A percentile compares a stretch with the other conserved stretches of the same genome.
Evolutionary conservation across 2,797 vertebrate species (phyloP).

Genomic region (Bradypodion ventrale): DNA sequence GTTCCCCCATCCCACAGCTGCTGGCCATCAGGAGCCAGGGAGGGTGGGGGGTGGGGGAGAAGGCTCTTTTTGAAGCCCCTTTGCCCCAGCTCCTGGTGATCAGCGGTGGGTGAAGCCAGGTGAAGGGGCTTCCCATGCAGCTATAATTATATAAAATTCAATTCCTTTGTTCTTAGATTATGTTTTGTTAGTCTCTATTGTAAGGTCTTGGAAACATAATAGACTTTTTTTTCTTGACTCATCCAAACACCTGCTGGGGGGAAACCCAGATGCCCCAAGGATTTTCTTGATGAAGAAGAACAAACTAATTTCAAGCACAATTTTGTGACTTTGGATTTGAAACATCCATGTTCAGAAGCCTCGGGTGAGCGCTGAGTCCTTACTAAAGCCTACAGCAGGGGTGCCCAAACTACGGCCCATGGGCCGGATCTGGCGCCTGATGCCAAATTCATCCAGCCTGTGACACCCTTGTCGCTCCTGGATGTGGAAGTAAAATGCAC

Average conservation of each 20-base stretch:
- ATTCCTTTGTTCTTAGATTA: conserved; percentile 57
- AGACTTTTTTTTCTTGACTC: conserved; percentile 47
- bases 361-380: neutral
- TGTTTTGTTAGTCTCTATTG: conserved; percentile 55
- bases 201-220: conserved; percentile 53
- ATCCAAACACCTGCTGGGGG: conserved; percentile 17
- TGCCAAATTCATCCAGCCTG: too few species aligned
- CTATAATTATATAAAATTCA: conserved; percentile 45
- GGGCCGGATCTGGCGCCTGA: too few species aligned
- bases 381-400: neutral
- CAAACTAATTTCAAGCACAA: neutral
- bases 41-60: too few species aligned
- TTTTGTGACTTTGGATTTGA: conserved; percentile 10
- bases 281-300: conserved; percentile 26
- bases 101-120: too few species aligned
- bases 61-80: too few species aligned
- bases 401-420: too few species aligned
- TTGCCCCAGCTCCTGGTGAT: too few species aligned
- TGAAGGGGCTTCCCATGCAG: too few species aligned
- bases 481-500: too few species aligned
- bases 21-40: too few species aligned
- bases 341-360: neutral
- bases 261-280: conserved; percentile 34
- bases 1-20: too few species aligned
- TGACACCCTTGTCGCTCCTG: too few species aligned